Evolutionary conservation across 2,797 vertebrate genomes (phyloP).

Genomic region (Arctocebus calabarensis): DNA sequence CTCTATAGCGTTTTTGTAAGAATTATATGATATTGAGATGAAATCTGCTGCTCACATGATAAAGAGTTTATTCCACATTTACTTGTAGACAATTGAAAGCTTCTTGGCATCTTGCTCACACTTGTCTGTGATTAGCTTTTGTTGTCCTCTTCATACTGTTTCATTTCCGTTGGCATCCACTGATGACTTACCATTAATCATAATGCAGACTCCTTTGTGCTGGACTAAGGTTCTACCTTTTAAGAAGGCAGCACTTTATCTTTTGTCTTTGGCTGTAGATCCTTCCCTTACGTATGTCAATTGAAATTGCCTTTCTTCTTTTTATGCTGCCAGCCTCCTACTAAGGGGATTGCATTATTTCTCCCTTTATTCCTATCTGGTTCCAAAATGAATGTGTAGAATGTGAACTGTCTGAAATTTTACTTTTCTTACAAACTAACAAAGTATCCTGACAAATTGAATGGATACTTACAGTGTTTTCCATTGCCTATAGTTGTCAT

Average conservation of each 20-base stretch:
- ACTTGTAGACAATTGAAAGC: slow-evolving; percentile 9
- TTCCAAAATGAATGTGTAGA: slow-evolving; percentile 16
- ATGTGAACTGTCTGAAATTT: slow-evolving; percentile 46
- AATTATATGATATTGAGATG: slow-evolving; percentile 43
- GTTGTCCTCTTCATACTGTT: slow-evolving; percentile 49
- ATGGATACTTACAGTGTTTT: neutral
- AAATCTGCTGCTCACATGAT: neutral
- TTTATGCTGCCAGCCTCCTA: neutral
- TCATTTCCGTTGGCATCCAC: neutral
- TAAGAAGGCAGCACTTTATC: slow-evolving; percentile 33
- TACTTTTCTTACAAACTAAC: neutral
- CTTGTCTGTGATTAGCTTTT: slow-evolving; percentile 46
- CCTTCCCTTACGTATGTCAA: neutral
- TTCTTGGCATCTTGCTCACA: slow-evolving; percentile 26
- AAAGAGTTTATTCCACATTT: slow-evolving; percentile 32
- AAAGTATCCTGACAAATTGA: slow-evolving; percentile 14
- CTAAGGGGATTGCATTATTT: slow-evolving; percentile 33
- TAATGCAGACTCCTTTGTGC: slow-evolving; percentile 51
- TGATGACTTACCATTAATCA: slow-evolving; percentile 33
- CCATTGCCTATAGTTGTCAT: neutral
- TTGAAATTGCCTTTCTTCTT: slow-evolving; percentile 46
- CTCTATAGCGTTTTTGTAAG: slow-evolving; percentile 52
- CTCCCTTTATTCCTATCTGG: neutral
- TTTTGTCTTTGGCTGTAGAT: slow-evolving; percentile 23
- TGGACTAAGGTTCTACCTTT: slow-evolving; percentile 6